Evolutionary conservation across 2,113 vertebrate genomes (phyloP).

Genomic region (Sinocyclocheilus rhinocerous): DNA sequence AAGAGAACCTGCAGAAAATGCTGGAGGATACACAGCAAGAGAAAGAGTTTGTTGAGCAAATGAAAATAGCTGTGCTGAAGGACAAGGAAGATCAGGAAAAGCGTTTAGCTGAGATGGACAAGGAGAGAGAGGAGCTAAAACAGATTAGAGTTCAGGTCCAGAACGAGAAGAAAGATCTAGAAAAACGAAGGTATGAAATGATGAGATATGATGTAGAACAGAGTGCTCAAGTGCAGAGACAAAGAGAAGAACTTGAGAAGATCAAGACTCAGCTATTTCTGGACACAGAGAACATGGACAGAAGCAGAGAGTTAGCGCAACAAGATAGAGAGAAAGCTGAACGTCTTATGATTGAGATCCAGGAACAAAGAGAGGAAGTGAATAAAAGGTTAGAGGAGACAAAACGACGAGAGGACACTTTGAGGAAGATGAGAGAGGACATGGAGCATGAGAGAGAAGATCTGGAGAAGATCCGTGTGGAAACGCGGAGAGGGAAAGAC

Average conservation of each 20-base stretch:
- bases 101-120: neutral
- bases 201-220: constrained; percentile 38
- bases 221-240: constrained; percentile 22
- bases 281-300: constrained; percentile 29
- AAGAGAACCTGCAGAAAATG: constrained; percentile 56
- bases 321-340: constrained; percentile 53
- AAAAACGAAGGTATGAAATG: constrained; percentile 43
- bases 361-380: constrained; percentile 58
- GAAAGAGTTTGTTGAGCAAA: constrained; percentile 33
- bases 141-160: constrained; percentile 23
- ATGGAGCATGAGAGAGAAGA: constrained; percentile 34
- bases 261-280: constrained; percentile 39
- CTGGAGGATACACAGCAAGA: constrained; percentile 50
- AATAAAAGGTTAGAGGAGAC: constrained; percentile 49
- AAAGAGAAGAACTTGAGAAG: constrained; percentile 51
- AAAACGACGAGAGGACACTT: constrained; percentile 27
- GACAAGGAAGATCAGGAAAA: constrained; percentile 29
- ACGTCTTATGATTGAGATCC: constrained; percentile 47
- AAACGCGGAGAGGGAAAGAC: constrained; percentile 33
- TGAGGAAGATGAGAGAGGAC: constrained; percentile 49
- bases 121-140: constrained; percentile 42
- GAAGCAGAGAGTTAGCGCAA: constrained; percentile 12
- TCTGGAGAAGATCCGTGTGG: constrained; percentile 25
- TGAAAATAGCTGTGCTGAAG: constrained; percentile 34
- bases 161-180: constrained; percentile 43